phyloP scores from a whole-genome alignment of 2,113 vertebrate genomes.

The Pelobates fuscus region DNA sequence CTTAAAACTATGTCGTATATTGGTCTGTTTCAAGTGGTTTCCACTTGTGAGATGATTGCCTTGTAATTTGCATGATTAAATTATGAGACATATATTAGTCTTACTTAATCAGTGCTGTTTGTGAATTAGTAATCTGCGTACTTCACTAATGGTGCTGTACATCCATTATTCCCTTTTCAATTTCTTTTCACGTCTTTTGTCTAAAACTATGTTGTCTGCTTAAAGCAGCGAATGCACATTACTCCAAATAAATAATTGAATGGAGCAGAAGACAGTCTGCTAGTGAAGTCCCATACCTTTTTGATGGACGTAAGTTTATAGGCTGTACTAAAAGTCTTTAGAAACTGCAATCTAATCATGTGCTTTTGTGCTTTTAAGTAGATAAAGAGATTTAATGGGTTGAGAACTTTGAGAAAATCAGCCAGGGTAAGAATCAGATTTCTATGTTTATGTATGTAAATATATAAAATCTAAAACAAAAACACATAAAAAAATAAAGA shows the following conservation, averaged over 20 bases:
- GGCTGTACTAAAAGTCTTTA: slow-evolving; percentile 49
- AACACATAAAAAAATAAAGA: too few relatives aligned
- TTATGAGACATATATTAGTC: slow-evolving; percentile 66
- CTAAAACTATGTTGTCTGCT: slow-evolving; percentile 53
- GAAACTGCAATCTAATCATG: slow-evolving; percentile 50
- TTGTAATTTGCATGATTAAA: slow-evolving; percentile 66
- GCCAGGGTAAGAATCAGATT: too few relatives aligned
- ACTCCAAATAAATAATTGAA: slow-evolving; percentile 55
- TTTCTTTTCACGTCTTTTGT: slow-evolving; percentile 60
- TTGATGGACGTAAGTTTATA: slow-evolving; percentile 50
- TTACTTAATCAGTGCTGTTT: slow-evolving; percentile 70
- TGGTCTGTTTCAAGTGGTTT: slow-evolving; percentile 8
- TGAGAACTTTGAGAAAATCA: too few relatives aligned
- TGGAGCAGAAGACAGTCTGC: slow-evolving; percentile 49
- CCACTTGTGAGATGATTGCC: slow-evolving; percentile 2
- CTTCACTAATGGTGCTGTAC: slow-evolving; percentile 58
- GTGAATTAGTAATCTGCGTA: slow-evolving; percentile 65
- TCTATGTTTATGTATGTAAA: too few relatives aligned
- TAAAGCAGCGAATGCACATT: slow-evolving; percentile 51
- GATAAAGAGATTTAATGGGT: slow-evolving; percentile 50
- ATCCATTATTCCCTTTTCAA: slow-evolving; percentile 61
- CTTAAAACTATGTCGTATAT: slow-evolving; percentile 5
- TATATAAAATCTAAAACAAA: too few relatives aligned
- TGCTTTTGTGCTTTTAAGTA: slow-evolving; percentile 52
- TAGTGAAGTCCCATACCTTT: slow-evolving; percentile 41